phyloP scores from a whole-genome alignment of 2,797 vertebrate genomes.

The Myotis pilosus region DNA sequence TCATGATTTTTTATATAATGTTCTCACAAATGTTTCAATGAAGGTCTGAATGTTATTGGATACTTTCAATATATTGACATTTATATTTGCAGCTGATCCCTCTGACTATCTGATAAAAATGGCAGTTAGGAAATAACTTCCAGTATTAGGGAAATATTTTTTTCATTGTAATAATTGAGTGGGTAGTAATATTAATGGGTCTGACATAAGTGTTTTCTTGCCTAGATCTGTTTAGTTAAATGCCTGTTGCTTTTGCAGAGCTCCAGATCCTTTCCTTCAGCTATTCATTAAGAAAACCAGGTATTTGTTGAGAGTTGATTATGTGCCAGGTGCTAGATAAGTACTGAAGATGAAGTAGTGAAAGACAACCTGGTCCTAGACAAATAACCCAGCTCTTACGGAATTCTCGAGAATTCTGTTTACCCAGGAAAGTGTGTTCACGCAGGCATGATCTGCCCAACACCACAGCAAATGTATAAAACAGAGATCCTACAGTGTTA shows the following conservation, averaged over 20 bases:
- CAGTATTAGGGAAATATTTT: neutral
- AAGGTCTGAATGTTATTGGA: neutral
- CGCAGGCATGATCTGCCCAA: rapidly evolving
- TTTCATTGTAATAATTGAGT: neutral
- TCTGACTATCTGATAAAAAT: neutral
- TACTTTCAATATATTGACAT: neutral
- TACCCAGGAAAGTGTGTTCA: neutral
- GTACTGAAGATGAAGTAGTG: neutral
- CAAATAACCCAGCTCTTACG: neutral
- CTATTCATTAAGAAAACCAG: neutral
- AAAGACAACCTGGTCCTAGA: neutral
- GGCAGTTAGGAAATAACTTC: neutral
- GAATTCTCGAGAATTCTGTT: neutral
- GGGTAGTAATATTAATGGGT: neutral
- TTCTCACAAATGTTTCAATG: neutral
- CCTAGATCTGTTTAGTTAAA: neutral
- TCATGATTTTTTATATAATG: neutral
- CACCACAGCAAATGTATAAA: rapidly evolving
- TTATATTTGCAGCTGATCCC: neutral
- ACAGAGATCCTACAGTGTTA: rapidly evolving
- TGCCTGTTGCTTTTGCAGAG: neutral
- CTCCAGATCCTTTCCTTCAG: neutral
- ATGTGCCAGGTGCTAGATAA: too few relatives aligned
- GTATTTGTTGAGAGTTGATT: too few relatives aligned
- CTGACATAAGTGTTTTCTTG: neutral